Evolutionary conservation across 2,888 invertebrate genomes (phyloP).

Genomic region (Sarcophaga variegata): DNA sequence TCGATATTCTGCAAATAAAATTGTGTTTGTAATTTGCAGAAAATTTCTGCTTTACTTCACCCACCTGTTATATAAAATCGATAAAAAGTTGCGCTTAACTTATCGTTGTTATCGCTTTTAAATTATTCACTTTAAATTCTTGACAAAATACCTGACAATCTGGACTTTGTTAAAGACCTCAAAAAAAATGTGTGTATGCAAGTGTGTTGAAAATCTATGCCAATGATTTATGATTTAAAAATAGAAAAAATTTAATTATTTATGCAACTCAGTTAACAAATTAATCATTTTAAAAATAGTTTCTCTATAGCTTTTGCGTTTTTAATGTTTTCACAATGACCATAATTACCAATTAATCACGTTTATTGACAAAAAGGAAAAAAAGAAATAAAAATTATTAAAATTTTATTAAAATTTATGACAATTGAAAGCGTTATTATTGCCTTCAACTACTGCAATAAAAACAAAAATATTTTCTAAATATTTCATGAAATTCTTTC

Average conservation of each 20-base stretch:
- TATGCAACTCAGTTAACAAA: slow-evolving; percentile 39
- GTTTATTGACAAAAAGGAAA: slow-evolving; percentile 20
- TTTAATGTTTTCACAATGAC: slow-evolving; percentile 23
- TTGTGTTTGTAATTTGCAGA: no score
- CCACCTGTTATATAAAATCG: no score
- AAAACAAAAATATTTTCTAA: slow-evolving; percentile 21
- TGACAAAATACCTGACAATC: neutral
- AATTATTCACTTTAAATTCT: slow-evolving; percentile 2
- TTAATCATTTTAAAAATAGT: slow-evolving; percentile 20
- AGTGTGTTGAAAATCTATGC: neutral
- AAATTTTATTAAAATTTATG: slow-evolving; percentile 34
- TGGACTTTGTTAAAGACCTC: neutral
- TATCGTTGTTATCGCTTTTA: no score
- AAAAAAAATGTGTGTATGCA: neutral
- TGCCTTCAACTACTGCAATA: slow-evolving; percentile 18
- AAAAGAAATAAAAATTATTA: neutral
- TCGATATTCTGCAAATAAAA: no score
- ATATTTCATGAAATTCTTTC: slow-evolving; percentile 63
- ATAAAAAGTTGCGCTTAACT: no score
- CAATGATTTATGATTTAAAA: slow-evolving; percentile 45
- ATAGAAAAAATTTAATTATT: slow-evolving; percentile 36
- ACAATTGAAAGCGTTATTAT: slow-evolving; percentile 20
- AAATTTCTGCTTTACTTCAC: no score
- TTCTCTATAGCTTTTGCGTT: slow-evolving; percentile 1
- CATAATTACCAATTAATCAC: slow-evolving; percentile 57